Evolutionary conservation across 2,888 invertebrate genomes (phyloP).

Genomic region (Merodon equestris): DNA sequence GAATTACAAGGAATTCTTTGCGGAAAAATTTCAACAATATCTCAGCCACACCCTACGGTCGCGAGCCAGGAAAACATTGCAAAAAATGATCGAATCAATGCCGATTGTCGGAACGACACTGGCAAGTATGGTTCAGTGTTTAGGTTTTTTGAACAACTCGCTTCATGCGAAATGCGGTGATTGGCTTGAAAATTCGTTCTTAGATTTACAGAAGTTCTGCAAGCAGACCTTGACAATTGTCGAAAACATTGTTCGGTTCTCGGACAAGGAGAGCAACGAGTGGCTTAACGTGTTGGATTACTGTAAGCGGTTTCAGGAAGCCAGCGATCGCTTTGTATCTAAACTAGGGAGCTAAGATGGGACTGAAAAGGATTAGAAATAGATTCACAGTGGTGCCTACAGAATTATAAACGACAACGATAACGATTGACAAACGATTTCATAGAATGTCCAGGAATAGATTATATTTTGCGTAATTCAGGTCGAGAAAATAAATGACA

Average conservation of each 20-base stretch:
- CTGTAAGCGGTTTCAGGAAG: slow-evolving; percentile 65
- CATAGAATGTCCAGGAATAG: too few relatives aligned
- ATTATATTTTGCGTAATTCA: too few relatives aligned
- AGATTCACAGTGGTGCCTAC: too few relatives aligned
- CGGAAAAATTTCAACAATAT: slow-evolving; percentile 69
- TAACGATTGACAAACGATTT: too few relatives aligned
- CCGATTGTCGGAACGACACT: slow-evolving; percentile 67
- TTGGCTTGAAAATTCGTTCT: slow-evolving; percentile 20
- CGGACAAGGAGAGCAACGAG: slow-evolving; percentile 71
- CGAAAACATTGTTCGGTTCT: slow-evolving; percentile 71
- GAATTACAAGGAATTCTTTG: slow-evolving; percentile 71
- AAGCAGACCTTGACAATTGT: slow-evolving; percentile 70
- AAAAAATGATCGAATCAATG: slow-evolving; percentile 69
- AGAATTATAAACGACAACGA: too few relatives aligned
- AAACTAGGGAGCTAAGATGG: too few relatives aligned
- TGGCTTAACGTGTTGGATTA: slow-evolving; percentile 72
- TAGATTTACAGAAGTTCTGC: slow-evolving; percentile 29
- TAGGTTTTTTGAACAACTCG: slow-evolving; percentile 1
- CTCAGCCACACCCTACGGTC: slow-evolving; percentile 71
- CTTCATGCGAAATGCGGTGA: background rate
- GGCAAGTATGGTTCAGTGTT: slow-evolving; percentile 30
- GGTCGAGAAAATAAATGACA: too few relatives aligned
- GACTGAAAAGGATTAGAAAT: too few relatives aligned
- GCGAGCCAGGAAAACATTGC: slow-evolving; percentile 72
- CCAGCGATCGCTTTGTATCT: slow-evolving; percentile 2